Evolutionary conservation across 2,888 invertebrate species (phyloP), one percentile per base, ranked within the genome.

Genomic region (Ophraella communa): DNA sequence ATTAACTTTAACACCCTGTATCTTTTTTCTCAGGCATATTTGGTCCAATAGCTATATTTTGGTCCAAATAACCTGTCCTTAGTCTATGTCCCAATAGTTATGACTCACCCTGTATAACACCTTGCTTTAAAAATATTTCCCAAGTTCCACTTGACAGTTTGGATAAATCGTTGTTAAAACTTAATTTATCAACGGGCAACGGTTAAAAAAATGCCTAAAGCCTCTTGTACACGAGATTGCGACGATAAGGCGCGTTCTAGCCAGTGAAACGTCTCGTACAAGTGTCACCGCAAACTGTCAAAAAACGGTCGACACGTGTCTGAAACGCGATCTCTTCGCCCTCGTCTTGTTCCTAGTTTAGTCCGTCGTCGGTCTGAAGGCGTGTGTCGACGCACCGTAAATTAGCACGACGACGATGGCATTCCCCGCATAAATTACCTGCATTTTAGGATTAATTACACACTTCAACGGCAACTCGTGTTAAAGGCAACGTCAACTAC

Each of bases 351-450:
- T 53, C 33, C 63, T 30, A 51, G 35, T 55, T 47, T 24, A 39
- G 44, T 55, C 42, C n/a, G 67, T 64, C 58, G 62, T 63, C 65
- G 70, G 71, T 72, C 72, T 76, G 78, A 75, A 53, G 62, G n/a
- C n/a, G n/a, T 75, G 77, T 73, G 80, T 78, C 81, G 82, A 82
- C 81, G 81, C 77, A 77, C 75, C 80, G 80, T 82, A 82, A 82
- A 82, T 82, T 82, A 82, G 80, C 80, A 80, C 76, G 77, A 76
- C 78, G 77, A 76, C 78, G 77, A 77, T 77, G 80, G 81, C 81
- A 82, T 82, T 82, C 82, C 79, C 76, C 75, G 80, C 82, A 82
- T 82, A 82, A 82, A 82, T 82, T 82, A 82, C 81, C 82, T 82
- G 81, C 82, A 81, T 82, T 82, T 82, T 81, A 80, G 79, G 81